Evolutionary conservation across 2,888 invertebrate genomes (phyloP).

Genomic region (Polyploca ridens): DNA sequence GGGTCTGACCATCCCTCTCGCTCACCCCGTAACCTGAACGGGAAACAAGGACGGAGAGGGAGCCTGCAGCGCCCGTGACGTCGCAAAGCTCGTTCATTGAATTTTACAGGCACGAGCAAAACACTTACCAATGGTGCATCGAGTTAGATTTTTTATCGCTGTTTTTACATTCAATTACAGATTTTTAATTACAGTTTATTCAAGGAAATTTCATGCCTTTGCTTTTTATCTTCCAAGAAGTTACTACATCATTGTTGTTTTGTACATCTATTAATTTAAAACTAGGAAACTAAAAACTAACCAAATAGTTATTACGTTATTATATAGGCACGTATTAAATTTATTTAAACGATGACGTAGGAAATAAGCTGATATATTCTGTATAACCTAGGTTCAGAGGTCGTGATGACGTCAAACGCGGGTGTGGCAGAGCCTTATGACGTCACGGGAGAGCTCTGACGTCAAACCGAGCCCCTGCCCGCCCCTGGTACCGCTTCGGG

Average conservation of each 20-base stretch:
- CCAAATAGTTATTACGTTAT: neutral
- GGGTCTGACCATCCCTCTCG: constrained; percentile 55
- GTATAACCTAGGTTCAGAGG: constrained; percentile 39
- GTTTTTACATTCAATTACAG: neutral
- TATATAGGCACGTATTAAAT: neutral
- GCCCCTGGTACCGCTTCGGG: constrained; percentile 36
- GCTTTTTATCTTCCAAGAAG: too few species aligned
- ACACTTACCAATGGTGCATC: constrained; percentile 59
- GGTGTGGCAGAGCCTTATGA: constrained; percentile 78
- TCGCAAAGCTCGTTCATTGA: constrained; percentile 76
- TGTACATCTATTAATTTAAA: neutral
- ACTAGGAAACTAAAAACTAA: neutral
- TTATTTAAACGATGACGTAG: neutral
- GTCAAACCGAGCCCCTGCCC: constrained; percentile 67
- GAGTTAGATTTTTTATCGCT: constrained; percentile 32
- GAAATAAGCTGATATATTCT: constrained; percentile 5
- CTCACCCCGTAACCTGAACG: constrained; percentile 27
- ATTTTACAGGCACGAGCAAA: constrained; percentile 66
- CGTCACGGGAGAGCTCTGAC: constrained; percentile 81
- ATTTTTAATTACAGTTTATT: neutral
- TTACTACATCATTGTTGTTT: neutral
- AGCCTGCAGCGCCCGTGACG: constrained; percentile 76
- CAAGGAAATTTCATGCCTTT: neutral
- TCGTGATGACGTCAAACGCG: constrained; percentile 76
- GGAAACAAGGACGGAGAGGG: constrained; percentile 51